Conservation (phyloP, 2,113 vertebrate genomes). For the Vulpes lagopus region DNA sequence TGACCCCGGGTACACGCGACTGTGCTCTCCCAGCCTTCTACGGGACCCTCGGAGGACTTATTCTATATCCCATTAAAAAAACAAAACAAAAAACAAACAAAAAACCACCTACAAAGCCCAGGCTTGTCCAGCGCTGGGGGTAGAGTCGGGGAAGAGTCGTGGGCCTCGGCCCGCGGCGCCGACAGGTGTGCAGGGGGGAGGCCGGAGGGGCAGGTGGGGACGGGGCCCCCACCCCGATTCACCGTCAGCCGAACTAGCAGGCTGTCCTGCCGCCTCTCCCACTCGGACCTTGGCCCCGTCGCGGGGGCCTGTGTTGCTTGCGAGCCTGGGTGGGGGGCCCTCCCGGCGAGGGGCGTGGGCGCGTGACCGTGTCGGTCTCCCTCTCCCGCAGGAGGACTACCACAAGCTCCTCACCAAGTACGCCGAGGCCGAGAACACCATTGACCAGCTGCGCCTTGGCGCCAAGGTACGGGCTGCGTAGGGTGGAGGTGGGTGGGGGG, state of each 20-base stretch:
- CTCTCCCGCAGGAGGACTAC: slow-evolving; percentile 92
- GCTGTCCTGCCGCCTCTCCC: not conserved
- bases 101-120: not conserved
- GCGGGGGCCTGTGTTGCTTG: not conserved
- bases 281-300: not conserved
- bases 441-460: slow-evolving; percentile 95
- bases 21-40: not conserved
- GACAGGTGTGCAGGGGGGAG: fast-evolving
- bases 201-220: not conserved
- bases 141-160: not conserved
- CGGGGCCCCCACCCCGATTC: not conserved
- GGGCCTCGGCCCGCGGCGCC: not conserved
- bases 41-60: not conserved
- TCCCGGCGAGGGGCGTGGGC: fast-evolving
- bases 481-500: not conserved
- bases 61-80: not conserved
- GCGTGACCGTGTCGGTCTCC: not conserved
- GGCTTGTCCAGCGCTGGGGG: fast-evolving
- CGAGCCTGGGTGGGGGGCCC: not conserved
- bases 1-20: not conserved
- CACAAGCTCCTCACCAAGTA: slow-evolving; percentile 95
- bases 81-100: not conserved
- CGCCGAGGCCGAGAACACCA: slow-evolving; percentile 96
- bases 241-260: fast-evolving
- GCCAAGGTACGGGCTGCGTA: slow-evolving; percentile 90